phyloP scores from a whole-genome alignment of 2,888 invertebrate species.

The Troides oblongomaculatus region DNA sequence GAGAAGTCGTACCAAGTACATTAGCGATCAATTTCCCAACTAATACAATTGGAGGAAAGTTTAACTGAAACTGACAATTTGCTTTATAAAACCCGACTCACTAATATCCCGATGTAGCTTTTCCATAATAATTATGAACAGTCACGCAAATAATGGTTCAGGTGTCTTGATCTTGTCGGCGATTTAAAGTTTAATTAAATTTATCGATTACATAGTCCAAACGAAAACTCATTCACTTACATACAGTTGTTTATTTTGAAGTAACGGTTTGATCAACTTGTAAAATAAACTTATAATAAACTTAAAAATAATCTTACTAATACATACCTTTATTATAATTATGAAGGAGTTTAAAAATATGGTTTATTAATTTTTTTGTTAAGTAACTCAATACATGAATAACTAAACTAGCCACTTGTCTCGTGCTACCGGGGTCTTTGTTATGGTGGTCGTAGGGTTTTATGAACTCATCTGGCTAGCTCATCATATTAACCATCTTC shows the following conservation, averaged over 20 bases:
- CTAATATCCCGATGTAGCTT: conserved; percentile 54
- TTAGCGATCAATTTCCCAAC: conserved; percentile 72
- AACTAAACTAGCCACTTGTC: no score
- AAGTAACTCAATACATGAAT: no score
- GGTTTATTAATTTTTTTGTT: no score
- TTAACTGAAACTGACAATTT: conserved; percentile 74
- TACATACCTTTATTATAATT: no score
- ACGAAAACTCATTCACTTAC: not conserved
- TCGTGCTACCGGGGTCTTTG: no score
- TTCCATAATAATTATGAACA: conserved; percentile 67
- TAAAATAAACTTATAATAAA: not conserved
- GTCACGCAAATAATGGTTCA: conserved; percentile 63
- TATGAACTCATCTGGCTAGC: no score
- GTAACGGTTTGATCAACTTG: not conserved
- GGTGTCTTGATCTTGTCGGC: conserved; percentile 43
- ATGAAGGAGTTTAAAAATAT: no score
- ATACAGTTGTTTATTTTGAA: not conserved
- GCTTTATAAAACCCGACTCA: conserved; percentile 70
- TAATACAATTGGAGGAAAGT: conserved; percentile 71
- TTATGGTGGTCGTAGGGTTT: no score
- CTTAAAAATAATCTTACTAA: not conserved
- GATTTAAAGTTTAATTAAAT: conserved; percentile 9
- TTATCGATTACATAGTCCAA: not conserved
- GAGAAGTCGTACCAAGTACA: conserved; percentile 60
- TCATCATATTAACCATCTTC: not conserved